These are phyloP conservation scores for Gisinianus flammeolus DNA, from an alignment of 2,888 invertebrate genomes.

Conservation along the genomic window DNA sequence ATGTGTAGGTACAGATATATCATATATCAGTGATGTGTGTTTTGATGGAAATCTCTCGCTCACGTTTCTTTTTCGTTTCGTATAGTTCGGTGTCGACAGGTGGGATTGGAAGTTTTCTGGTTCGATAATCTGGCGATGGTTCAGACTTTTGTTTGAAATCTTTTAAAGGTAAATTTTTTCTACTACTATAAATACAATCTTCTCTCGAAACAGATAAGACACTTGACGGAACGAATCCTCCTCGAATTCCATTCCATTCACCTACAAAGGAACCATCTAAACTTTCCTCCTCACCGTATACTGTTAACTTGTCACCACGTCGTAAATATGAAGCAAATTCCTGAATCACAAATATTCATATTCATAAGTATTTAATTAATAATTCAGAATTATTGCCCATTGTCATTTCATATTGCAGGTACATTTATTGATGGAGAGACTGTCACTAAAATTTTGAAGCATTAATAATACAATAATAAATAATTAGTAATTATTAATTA, in stretches of 20 bases:
- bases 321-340: too few relatives aligned
- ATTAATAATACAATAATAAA: too few relatives aligned
- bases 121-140: neutral
- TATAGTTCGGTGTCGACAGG: neutral
- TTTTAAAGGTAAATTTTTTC: neutral
- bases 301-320: conserved; percentile 6
- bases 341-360: conserved; percentile 6
- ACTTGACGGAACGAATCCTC: conserved; percentile 16
- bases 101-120: conserved; percentile 9
- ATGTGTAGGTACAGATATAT: neutral
- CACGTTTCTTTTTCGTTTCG: neutral
- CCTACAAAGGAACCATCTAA: conserved; percentile 3
- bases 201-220: neutral
- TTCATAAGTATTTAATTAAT: too few relatives aligned
- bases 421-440: too few relatives aligned
- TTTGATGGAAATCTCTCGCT: neutral
- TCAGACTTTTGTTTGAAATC: conserved; percentile 3
- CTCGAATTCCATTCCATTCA: neutral
- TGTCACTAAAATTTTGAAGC: too few relatives aligned
- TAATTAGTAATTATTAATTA: too few relatives aligned
- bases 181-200: neutral
- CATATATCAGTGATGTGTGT: too few relatives aligned
- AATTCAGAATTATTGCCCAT: too few relatives aligned
- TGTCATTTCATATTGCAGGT: too few relatives aligned
- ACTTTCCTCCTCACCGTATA: conserved; percentile 3